phyloP scores from a whole-genome alignment of 1,140 invertebrate species.

The Saccostrea echinata region DNA sequence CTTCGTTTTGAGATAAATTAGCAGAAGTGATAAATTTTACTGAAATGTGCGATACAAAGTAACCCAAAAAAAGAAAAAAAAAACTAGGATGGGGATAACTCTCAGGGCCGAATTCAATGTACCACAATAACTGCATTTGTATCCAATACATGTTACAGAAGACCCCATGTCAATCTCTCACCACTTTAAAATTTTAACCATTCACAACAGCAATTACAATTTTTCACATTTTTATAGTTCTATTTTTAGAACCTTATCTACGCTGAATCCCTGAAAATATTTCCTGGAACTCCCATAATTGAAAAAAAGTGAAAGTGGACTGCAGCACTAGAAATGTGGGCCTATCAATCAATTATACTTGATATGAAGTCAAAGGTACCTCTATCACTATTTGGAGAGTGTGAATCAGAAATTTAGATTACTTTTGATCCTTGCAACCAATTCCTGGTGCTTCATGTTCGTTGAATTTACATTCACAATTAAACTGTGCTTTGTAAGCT shows the following conservation, averaged over 20 bases:
- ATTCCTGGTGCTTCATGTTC: not conserved
- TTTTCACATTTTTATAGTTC: conserved; percentile 4
- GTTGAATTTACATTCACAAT: conserved; percentile 17
- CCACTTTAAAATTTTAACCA: conserved; percentile 12
- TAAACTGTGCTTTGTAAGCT: conserved; percentile 16
- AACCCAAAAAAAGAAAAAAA: not conserved
- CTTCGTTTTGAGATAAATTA: too few species aligned
- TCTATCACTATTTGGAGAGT: conserved; percentile 4
- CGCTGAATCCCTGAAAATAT: not conserved
- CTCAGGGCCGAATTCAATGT: conserved; percentile 8
- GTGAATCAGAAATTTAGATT: not conserved
- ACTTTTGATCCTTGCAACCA: too few species aligned
- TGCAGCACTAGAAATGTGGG: too few species aligned
- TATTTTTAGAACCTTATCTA: not conserved
- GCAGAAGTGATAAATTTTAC: not conserved
- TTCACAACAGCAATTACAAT: not conserved
- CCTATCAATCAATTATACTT: not conserved
- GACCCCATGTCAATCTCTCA: conserved; percentile 9
- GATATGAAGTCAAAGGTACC: conserved; percentile 10
- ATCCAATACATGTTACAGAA: conserved; percentile 6
- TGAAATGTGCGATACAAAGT: not conserved
- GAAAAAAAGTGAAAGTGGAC: too few species aligned
- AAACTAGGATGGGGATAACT: not conserved
- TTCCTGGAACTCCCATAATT: not conserved
- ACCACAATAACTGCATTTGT: not conserved